Conservation (phyloP, 2,888 invertebrate species). For the Ophioninae sp. region DNA sequence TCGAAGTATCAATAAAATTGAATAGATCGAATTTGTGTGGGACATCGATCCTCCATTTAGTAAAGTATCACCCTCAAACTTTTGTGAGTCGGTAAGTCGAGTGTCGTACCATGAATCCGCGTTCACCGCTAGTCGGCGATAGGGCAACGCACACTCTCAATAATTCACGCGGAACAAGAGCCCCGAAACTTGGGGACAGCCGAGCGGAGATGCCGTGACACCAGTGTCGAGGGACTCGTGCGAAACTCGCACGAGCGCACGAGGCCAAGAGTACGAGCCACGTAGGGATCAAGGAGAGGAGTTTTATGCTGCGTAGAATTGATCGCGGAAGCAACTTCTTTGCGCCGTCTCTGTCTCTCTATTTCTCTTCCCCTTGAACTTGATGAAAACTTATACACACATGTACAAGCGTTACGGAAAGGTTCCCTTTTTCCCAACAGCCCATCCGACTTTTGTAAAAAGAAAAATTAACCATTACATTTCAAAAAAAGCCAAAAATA, state of each 20-base stretch:
- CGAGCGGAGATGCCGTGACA: conserved; percentile 38
- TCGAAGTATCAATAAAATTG: no score
- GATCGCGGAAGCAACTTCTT: conserved; percentile 44
- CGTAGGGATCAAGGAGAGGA: conserved; percentile 43
- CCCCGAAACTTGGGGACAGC: conserved; percentile 71
- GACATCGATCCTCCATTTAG: no score
- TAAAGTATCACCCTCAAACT: not conserved
- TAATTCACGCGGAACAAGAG: conserved; percentile 76
- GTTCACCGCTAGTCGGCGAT: conserved; percentile 62
- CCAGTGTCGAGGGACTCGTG: conserved; percentile 72
- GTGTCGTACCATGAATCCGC: conserved; percentile 1
- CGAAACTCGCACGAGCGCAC: conserved; percentile 67
- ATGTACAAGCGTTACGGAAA: no score
- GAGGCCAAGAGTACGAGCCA: conserved; percentile 39
- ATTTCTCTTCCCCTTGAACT: not conserved
- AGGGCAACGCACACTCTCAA: conserved; percentile 74
- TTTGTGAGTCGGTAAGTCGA: not conserved
- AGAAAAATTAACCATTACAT: no score
- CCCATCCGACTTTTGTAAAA: no score
- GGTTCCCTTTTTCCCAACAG: no score
- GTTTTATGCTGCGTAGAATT: conserved; percentile 27
- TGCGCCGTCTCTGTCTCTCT: conserved; percentile 19
- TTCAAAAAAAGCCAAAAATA: no score
- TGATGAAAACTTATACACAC: not conserved
- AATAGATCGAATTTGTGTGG: no score